Evolutionary conservation across 2,888 invertebrate genomes (phyloP), one percentile per base, ranked within the genome.

Genomic region (Melikaiella ostensackeni): DNA sequence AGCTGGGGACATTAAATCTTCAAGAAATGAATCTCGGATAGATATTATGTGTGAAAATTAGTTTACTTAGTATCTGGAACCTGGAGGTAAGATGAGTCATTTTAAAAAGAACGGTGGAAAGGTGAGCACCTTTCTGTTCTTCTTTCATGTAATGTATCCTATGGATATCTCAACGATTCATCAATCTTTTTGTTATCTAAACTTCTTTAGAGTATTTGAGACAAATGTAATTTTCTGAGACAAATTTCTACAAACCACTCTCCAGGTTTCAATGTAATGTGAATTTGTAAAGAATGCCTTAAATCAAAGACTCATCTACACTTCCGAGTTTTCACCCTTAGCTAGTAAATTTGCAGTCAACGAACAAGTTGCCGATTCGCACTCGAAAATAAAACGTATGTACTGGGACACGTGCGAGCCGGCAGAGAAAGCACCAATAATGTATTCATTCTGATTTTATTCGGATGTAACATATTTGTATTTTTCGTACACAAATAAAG

Each of bases 401-500:
- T 46, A 46, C 27, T 30, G 1, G 33, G 30, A 70, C 33, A 50
- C 30, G 33, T 70, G 70, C 30, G 70, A 50, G n/a, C 19, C 27
- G 42, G 46, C 50, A 4, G 50, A 50, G 78, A 79, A 84, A 79
- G 75, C 77, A 82, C 77, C 81, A 76, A 84, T 80, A 80, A 82
- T 84, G 80, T 84, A 82, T 82, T 83, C 79, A 80, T 70, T 81
- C 81, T 75, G 79, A 81, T 83, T 77, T 81, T 62, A 78, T 75
- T 83, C 77, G 76, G 77, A 83, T 85, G 70, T 84, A 85, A 76
- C 81, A 79, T 84, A 84, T 73, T 27, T 74, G 77, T 75, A 59
- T 75, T 66, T 75, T 70, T 64, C 80, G 76, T 84, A 81, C 82
- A 84, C 79, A 76, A 85, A 85, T 85, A 85, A 85, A 85, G 75